These are phyloP conservation scores for Ormia ochracea DNA, from an alignment of 2,888 invertebrate genomes.

Conservation along the genomic window DNA sequence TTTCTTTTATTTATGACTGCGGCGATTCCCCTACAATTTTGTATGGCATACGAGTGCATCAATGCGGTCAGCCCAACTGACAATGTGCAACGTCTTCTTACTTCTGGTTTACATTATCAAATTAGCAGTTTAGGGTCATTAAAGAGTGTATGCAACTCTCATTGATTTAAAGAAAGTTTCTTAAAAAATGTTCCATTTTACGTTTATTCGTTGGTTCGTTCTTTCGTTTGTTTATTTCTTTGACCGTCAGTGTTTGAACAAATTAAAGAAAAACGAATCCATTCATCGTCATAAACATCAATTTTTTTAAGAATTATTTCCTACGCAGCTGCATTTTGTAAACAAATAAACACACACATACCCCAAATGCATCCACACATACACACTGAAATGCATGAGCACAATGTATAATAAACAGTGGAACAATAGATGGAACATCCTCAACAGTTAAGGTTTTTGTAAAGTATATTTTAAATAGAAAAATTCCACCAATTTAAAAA, in stretches of 20 bases:
- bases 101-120: conserved; percentile 24
- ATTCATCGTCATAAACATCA: conserved; percentile 75
- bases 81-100: neutral
- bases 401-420: conserved; percentile 17
- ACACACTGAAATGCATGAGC: no score
- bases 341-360: neutral
- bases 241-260: conserved; percentile 44
- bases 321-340: conserved; percentile 71
- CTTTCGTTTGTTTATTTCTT: conserved; percentile 31
- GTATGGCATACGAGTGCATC: conserved; percentile 41
- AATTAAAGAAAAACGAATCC: conserved; percentile 67
- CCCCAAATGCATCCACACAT: no score
- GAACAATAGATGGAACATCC: no score
- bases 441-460: no score
- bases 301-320: conserved; percentile 74
- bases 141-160: conserved; percentile 15
- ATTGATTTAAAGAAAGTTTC: conserved; percentile 55
- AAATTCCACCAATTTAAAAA: no score
- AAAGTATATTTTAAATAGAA: no score
- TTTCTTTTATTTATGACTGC: conserved; percentile 45
- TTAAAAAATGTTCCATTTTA: conserved; percentile 30
- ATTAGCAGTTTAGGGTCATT: conserved; percentile 49
- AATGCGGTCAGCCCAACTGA: neutral
- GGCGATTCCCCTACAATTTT: conserved; percentile 55
- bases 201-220: conserved; percentile 23